Evolutionary conservation across 2,113 vertebrate species (phyloP).

Genomic region (Centropristis striata): DNA sequence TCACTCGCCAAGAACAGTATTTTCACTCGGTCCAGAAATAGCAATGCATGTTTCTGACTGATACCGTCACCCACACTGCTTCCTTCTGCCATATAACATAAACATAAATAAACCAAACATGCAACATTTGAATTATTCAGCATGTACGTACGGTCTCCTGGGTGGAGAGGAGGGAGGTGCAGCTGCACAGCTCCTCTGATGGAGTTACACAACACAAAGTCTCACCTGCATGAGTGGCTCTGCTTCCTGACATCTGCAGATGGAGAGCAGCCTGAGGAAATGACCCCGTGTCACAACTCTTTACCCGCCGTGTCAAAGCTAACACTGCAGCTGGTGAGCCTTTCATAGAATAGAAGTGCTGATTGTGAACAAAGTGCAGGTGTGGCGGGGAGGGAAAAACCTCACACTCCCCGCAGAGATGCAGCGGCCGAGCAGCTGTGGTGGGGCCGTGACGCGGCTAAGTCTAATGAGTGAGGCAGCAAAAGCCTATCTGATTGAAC

Average conservation of each 20-base stretch:
- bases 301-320: constrained; percentile 46
- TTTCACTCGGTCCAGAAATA: constrained; percentile 21
- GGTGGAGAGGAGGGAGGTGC: background rate
- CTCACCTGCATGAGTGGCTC: constrained; percentile 69
- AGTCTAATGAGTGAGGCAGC: constrained; percentile 48
- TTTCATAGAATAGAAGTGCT: constrained; percentile 40
- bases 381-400: constrained; percentile 25
- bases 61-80: background rate
- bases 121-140: constrained; percentile 49
- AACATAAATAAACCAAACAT: constrained; percentile 47
- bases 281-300: constrained; percentile 70
- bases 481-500: constrained; percentile 36
- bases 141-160: constrained; percentile 1
- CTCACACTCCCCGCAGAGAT: constrained; percentile 16
- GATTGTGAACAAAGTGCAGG: constrained; percentile 51
- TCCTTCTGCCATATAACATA: constrained; percentile 26
- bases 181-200: constrained; percentile 41
- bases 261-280: constrained; percentile 59
- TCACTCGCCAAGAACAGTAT: background rate
- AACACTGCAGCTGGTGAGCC: constrained; percentile 49
- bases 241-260: constrained; percentile 69
- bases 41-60: constrained; percentile 9
- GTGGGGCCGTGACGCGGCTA: constrained; percentile 33
- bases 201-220: constrained; percentile 40
- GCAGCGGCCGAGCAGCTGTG: background rate